Conservation (phyloP, 2,797 vertebrate genomes). For the Oceanodroma leucorhoa region DNA sequence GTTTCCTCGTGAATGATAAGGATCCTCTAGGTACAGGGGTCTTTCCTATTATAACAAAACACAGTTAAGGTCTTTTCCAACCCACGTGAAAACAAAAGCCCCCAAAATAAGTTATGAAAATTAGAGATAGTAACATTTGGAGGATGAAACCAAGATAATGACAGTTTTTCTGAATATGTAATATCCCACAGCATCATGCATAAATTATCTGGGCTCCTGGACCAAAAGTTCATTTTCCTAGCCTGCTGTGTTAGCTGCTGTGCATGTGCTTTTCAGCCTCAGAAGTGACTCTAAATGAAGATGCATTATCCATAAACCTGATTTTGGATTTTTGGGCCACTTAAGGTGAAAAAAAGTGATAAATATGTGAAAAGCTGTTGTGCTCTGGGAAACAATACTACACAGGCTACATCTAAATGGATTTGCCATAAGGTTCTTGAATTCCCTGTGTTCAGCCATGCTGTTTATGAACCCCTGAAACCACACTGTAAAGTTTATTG, state of each 20-base stretch:
- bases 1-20: background rate
- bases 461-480: background rate
- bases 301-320: background rate
- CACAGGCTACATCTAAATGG: background rate
- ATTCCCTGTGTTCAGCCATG: background rate
- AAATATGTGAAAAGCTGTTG: background rate
- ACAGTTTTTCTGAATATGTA: background rate
- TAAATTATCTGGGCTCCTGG: background rate
- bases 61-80: background rate
- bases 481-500: background rate
- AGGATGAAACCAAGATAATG: background rate
- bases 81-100: accelerated
- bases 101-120: background rate
- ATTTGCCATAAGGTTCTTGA: background rate
- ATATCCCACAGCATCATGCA: background rate
- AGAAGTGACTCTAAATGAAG: background rate
- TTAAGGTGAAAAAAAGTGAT: background rate
- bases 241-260: background rate
- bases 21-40: background rate
- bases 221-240: background rate
- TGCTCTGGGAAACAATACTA: background rate
- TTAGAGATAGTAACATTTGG: background rate
- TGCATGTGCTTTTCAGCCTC: background rate
- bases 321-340: background rate
- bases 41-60: background rate